A percentile compares a stretch with the other conserved stretches of the same genome.
These are phyloP conservation scores for Epistrophe eligans DNA, from an alignment of 2,888 invertebrate genomes.

Conservation along the genomic window DNA sequence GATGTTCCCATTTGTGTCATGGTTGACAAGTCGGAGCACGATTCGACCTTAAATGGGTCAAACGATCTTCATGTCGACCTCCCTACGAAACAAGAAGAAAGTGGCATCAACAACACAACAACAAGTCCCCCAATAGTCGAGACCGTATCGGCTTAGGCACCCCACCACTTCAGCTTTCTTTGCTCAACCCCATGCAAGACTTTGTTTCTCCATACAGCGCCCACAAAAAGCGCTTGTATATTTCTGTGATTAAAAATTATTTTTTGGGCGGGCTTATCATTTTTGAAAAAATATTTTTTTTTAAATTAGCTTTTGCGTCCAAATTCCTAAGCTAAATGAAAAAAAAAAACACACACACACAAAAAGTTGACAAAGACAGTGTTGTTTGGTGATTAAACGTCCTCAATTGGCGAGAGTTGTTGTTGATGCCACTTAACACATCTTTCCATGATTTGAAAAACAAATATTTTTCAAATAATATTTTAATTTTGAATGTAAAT, in stretches of 20 bases:
- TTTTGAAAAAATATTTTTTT: slow-evolving; percentile 19
- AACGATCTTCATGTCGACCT: neutral
- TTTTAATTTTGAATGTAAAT: slow-evolving; percentile 41
- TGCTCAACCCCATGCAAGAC: slow-evolving; percentile 45
- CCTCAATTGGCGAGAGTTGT: slow-evolving; percentile 17
- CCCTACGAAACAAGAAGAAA: slow-evolving; percentile 22
- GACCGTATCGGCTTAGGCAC: slow-evolving; percentile 59
- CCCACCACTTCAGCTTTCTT: slow-evolving; percentile 47
- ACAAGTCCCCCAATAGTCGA: slow-evolving; percentile 43
- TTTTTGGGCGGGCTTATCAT: slow-evolving; percentile 52
- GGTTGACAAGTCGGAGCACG: neutral
- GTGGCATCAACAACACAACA: slow-evolving; percentile 13
- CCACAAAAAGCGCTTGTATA: slow-evolving; percentile 39
- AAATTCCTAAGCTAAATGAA: slow-evolving; percentile 54
- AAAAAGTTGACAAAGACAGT: slow-evolving; percentile 23
- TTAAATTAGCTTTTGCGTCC: slow-evolving; percentile 34
- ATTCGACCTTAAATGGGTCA: neutral
- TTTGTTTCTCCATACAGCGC: slow-evolving; percentile 44
- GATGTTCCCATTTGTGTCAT: neutral
- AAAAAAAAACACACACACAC: slow-evolving; percentile 10
- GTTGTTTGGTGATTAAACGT: slow-evolving; percentile 24
- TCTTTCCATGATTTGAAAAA: slow-evolving; percentile 24
- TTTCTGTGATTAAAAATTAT: slow-evolving; percentile 73
- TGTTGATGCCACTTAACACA: slow-evolving; percentile 58
- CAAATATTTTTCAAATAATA: slow-evolving; percentile 16